Percentiles rank a stretch among this genome's conserved stretches.
Conservation (phyloP, 2,888 invertebrate genomes). For the Synergus laeviventris region DNA sequence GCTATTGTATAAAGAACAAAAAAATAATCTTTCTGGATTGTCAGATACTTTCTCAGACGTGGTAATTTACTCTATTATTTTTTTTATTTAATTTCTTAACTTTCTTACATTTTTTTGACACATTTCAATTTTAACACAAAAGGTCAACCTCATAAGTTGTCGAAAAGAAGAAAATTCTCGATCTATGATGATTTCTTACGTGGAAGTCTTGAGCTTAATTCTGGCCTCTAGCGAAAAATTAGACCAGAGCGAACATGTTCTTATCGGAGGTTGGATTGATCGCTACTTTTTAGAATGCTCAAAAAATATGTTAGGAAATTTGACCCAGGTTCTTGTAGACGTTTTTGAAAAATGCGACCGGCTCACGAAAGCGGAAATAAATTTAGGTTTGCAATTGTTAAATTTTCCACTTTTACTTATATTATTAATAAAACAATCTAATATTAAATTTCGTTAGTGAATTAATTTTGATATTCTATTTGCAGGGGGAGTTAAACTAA, state of each 20-base stretch:
- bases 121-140: not conserved
- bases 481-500: constrained; percentile 56
- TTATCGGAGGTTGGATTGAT: constrained; percentile 72
- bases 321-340: constrained; percentile 62
- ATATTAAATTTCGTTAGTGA: constrained; percentile 7
- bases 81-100: constrained; percentile 4
- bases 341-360: constrained; percentile 65
- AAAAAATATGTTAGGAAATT: constrained; percentile 61
- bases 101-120: not conserved
- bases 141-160: constrained; percentile 70
- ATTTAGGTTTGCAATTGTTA: constrained; percentile 55
- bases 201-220: constrained; percentile 66
- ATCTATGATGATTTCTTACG: constrained; percentile 68
- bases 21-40: constrained; percentile 49
- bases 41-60: constrained; percentile 58
- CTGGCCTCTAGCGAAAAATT: constrained; percentile 61
- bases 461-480: constrained; percentile 30
- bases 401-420: not conserved
- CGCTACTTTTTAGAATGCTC: constrained; percentile 69
- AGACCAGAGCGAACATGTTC: constrained; percentile 62
- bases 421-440: not conserved
- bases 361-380: constrained; percentile 43
- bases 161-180: constrained; percentile 66
- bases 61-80: constrained; percentile 53
- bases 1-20: constrained; percentile 66